Conservation (phyloP, 2,113 vertebrate genomes). For the Nansenia antarctica region DNA sequence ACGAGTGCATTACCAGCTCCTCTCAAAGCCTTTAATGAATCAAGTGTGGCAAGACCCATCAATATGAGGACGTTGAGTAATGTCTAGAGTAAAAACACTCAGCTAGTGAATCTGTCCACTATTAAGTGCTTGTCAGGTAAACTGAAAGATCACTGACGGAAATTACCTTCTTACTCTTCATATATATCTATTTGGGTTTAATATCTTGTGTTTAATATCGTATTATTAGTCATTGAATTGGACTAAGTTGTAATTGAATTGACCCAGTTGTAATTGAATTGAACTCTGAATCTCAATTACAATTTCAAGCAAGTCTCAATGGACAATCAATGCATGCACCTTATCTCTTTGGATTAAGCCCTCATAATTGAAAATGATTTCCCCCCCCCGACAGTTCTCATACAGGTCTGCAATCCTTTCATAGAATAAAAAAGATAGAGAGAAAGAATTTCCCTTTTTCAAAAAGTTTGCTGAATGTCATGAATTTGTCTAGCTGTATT, state of each 20-base stretch:
- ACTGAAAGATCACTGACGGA: conserved; percentile 27
- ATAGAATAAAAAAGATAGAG: neutral
- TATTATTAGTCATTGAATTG: no score
- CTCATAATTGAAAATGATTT: no score
- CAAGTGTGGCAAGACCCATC: conserved; percentile 63
- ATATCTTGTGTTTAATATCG: neutral
- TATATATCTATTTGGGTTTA: neutral
- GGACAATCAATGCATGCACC: no score
- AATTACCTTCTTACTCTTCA: neutral
- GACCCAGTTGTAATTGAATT: no score
- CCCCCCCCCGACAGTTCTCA: no score
- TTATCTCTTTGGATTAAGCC: no score
- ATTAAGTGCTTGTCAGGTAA: conserved; percentile 61
- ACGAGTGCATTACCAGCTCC: conserved; percentile 62
- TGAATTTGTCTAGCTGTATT: conserved; percentile 8
- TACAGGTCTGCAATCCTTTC: neutral
- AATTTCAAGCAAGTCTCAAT: no score
- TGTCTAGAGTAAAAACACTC: conserved; percentile 62
- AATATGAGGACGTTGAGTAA: conserved; percentile 70
- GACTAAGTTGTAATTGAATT: no score
- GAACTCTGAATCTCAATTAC: no score
- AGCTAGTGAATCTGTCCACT: conserved; percentile 55
- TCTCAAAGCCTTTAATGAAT: conserved; percentile 70
- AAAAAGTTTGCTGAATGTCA: neutral
- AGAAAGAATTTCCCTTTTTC: no score